phyloP scores from a whole-genome alignment of 2,888 invertebrate genomes.

The Idaea straminata region DNA sequence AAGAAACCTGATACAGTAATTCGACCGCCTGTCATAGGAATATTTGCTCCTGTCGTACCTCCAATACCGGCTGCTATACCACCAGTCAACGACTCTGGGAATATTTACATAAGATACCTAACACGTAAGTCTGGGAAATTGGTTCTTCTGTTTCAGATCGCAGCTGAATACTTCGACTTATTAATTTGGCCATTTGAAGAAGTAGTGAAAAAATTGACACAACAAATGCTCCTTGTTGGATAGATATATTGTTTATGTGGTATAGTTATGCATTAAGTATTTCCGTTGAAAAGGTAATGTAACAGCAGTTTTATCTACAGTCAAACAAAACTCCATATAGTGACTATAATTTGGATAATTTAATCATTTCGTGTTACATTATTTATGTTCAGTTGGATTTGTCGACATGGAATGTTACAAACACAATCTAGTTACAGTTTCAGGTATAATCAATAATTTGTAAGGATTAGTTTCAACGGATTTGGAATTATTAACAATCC shows the following conservation, averaged over 20 bases:
- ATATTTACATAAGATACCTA: conserved; percentile 67
- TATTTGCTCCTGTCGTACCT: conserved; percentile 35
- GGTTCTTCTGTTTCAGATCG: conserved; percentile 57
- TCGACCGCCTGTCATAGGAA: conserved; percentile 42
- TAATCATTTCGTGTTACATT: not conserved
- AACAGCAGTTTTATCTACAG: conserved; percentile 12
- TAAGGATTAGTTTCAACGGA: conserved; percentile 22
- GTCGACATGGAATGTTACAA: not conserved
- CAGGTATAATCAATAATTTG: conserved; percentile 13
- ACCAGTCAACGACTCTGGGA: conserved; percentile 56
- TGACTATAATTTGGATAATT: not conserved
- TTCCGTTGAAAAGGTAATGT: conserved; percentile 12
- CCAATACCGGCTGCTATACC: conserved; percentile 44
- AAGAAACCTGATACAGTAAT: conserved; percentile 23
- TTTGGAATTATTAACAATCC: conserved; percentile 36
- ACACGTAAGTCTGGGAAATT: conserved; percentile 65
- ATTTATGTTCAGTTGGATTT: not conserved
- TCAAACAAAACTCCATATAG: not conserved
- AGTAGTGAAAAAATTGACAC: no score
- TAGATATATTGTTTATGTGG: no score
- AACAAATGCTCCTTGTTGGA: no score
- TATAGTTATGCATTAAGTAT: not conserved
- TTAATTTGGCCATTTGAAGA: no score
- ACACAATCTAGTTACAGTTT: not conserved
- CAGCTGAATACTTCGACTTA: not conserved